Percentiles rank a stretch among this genome's conserved stretches.
Conservation (phyloP, 2,113 vertebrate species). For the Smithornis capensis region DNA sequence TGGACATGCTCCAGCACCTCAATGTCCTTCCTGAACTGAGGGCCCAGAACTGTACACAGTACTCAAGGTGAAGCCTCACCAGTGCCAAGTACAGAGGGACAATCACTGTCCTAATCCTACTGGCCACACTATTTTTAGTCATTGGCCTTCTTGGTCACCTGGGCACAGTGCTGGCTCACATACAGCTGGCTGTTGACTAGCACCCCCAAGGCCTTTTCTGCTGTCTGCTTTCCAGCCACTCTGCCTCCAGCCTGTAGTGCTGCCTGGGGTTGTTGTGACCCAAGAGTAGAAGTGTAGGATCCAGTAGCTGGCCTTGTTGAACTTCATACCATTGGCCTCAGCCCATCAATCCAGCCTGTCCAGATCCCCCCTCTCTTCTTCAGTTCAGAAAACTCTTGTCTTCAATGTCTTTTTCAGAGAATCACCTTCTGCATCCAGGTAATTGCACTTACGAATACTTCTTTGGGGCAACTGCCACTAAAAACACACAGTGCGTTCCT, state of each 20-base stretch:
- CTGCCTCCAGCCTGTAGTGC: not conserved
- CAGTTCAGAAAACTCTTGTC: not conserved
- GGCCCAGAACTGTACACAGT: not conserved
- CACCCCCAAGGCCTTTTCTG: not conserved
- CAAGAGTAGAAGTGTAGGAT: not conserved
- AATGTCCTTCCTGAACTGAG: not conserved
- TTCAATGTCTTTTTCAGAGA: not conserved
- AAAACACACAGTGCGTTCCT: fast-evolving
- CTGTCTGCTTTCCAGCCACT: not conserved
- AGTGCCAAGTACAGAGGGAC: not conserved
- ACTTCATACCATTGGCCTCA: not conserved
- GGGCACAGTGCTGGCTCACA: not conserved
- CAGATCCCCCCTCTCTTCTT: not conserved
- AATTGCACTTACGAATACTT: not conserved
- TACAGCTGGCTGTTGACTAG: not conserved
- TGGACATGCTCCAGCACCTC: not conserved
- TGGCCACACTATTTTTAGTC: not conserved
- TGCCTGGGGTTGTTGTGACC: not conserved
- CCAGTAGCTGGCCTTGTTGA: not conserved
- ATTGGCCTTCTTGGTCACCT: not conserved
- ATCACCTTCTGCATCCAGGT: not conserved
- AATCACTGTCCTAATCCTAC: not conserved
- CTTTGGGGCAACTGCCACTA: not conserved
- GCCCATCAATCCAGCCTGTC: not conserved
- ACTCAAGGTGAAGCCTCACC: not conserved